Evolutionary conservation across 2,888 invertebrate species (phyloP).

Genomic region (Hoplodrina blanda): DNA sequence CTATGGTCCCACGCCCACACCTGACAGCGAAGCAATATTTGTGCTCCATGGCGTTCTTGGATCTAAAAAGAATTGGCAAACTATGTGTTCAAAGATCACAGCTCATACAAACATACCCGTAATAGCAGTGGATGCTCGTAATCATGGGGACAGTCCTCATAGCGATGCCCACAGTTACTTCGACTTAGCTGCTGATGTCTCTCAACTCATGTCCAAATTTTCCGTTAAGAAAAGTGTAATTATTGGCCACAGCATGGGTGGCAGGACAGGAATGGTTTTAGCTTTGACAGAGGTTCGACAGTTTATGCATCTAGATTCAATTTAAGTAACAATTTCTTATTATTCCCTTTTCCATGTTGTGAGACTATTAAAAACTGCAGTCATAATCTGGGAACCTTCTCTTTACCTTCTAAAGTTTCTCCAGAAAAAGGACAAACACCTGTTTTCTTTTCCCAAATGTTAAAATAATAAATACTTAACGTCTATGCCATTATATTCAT

Average conservation of each 20-base stretch:
- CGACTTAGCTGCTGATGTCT: constrained; percentile 53
- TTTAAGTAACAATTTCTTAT: neutral
- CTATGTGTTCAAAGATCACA: constrained; percentile 92
- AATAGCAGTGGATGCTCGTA: constrained; percentile 96
- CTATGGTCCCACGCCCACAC: constrained; percentile 47
- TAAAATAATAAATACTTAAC: too few species aligned
- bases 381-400: too few species aligned
- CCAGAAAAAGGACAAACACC: too few species aligned
- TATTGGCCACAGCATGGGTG: constrained; percentile 98
- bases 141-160: constrained; percentile 98
- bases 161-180: constrained; percentile 68
- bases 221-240: constrained; percentile 85
- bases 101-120: constrained; percentile 91
- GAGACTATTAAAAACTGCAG: too few species aligned
- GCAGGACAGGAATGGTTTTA: constrained; percentile 95
- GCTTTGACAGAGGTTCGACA: constrained; percentile 90
- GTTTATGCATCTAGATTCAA: neutral
- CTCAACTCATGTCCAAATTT: constrained; percentile 41
- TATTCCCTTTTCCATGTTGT: neutral
- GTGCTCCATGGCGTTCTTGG: constrained; percentile 97
- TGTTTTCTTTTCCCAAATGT: too few species aligned
- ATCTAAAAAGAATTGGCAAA: constrained; percentile 96
- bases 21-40: constrained; percentile 73
- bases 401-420: too few species aligned
- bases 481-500: neutral